A percentile compares a stretch with the other conserved stretches of the same genome.
These are phyloP conservation scores for Caenorhabditis parvicauda DNA, from an alignment of 2,888 invertebrate species.

Conservation along the genomic window DNA sequence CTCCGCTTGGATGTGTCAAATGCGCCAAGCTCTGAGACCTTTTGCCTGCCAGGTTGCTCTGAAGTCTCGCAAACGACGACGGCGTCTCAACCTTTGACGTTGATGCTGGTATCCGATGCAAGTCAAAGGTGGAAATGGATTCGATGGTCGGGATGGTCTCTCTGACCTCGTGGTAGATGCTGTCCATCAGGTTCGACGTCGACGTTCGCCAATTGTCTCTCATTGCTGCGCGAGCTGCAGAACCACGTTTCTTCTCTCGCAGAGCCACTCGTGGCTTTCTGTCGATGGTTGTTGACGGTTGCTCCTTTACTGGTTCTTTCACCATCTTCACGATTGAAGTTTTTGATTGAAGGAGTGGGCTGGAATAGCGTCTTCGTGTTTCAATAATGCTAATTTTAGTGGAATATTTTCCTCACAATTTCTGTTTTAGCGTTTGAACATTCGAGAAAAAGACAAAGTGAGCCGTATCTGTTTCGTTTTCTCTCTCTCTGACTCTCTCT, in stretches of 20 bases:
- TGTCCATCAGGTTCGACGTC: slow-evolving; percentile 54
- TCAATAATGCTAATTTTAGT: neutral
- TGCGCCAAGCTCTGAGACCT: slow-evolving; percentile 32
- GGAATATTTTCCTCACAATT: neutral
- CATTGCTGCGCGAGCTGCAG: slow-evolving; percentile 39
- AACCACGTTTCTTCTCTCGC: slow-evolving; percentile 42
- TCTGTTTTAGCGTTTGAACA: too few relatives aligned
- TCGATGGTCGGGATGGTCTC: slow-evolving; percentile 59
- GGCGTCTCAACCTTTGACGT: neutral
- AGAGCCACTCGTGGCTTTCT: slow-evolving; percentile 33
- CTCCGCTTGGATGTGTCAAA: slow-evolving; percentile 5
- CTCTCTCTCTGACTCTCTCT: neutral
- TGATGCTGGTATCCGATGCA: slow-evolving; percentile 11
- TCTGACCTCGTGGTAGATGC: slow-evolving; percentile 54
- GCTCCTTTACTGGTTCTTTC: slow-evolving; percentile 3
- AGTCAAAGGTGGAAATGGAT: slow-evolving; percentile 39
- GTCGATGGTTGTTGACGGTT: slow-evolving; percentile 24
- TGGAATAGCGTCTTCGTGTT: slow-evolving; percentile 16
- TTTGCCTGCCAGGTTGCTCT: slow-evolving; percentile 14
- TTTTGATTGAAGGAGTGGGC: slow-evolving; percentile 45
- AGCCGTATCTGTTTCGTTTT: too few relatives aligned
- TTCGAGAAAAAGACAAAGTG: neutral
- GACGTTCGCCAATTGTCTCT: slow-evolving; percentile 59
- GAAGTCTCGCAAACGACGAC: slow-evolving; percentile 8
- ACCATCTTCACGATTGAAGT: slow-evolving; percentile 12